A percentile compares a stretch with the other conserved stretches of the same genome.
phyloP scores from a whole-genome alignment of 92 coral and sea anemone species.

The Diadumene lineata region DNA sequence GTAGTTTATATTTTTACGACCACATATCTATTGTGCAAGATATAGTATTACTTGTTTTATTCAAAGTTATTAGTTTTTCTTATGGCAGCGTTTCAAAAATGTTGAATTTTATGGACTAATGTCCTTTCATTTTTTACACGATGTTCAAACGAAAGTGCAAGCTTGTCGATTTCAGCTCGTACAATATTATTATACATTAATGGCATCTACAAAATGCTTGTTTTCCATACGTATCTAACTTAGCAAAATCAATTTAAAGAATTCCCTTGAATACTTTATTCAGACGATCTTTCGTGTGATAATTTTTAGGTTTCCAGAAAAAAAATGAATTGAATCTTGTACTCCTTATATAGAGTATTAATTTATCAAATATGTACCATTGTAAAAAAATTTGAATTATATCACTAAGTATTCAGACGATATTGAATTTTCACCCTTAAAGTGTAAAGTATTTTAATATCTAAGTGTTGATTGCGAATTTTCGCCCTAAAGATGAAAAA shows the following conservation, averaged over 20 bases:
- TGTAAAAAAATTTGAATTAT: slow-evolving; percentile 94
- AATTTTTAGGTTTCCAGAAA: slow-evolving; percentile 66
- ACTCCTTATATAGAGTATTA: slow-evolving; percentile 88
- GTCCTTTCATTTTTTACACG: slow-evolving; percentile 36
- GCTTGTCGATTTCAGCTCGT: slow-evolving; percentile 46
- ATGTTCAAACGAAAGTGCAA: slow-evolving; percentile 41
- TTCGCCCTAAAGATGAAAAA: slow-evolving; percentile 66
- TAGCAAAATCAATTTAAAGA: slow-evolving; percentile 52
- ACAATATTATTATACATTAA: slow-evolving; percentile 40
- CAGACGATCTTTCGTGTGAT: slow-evolving; percentile 55
- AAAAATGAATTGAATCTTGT: slow-evolving; percentile 67
- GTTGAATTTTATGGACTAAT: slow-evolving; percentile 49
- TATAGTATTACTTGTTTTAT: slow-evolving; percentile 47
- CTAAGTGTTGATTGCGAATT: slow-evolving; percentile 91
- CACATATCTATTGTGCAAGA: slow-evolving; percentile 63
- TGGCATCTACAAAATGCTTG: slow-evolving; percentile 38
- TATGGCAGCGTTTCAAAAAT: slow-evolving; percentile 21
- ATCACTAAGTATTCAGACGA: slow-evolving; percentile 70
- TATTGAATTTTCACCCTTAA: slow-evolving; percentile 92
- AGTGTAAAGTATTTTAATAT: slow-evolving; percentile 95
- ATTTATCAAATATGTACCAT: slow-evolving; percentile 94
- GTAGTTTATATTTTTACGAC: slow-evolving; percentile 61
- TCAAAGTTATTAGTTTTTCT: slow-evolving; percentile 51
- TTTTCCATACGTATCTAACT: slow-evolving; percentile 44
- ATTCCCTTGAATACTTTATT: slow-evolving; percentile 16